Evolutionary conservation across 2,113 vertebrate genomes (phyloP).

Genomic region (Syngnathoides biaculeatus): DNA sequence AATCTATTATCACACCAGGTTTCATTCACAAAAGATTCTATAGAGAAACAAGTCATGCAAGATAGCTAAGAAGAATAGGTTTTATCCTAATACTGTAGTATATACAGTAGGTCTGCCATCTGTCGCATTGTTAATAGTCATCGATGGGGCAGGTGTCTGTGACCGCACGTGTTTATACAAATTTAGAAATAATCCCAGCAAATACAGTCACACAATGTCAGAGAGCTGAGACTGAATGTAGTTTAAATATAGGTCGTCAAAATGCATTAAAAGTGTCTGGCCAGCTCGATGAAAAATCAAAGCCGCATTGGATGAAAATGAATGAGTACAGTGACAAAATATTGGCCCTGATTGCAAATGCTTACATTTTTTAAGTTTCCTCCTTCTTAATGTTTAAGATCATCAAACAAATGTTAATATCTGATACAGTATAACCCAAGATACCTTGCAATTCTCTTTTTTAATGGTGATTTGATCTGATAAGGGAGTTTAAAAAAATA

Average conservation of each 20-base stretch:
- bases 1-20: slow-evolving; percentile 36
- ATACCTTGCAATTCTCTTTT: too few relatives aligned
- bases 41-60: slow-evolving; percentile 33
- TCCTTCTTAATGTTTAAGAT: too few relatives aligned
- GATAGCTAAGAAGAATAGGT: slow-evolving; percentile 23
- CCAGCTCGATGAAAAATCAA: background rate
- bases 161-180: slow-evolving; percentile 39
- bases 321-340: background rate
- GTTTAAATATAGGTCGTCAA: slow-evolving; percentile 19
- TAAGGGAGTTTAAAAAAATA: too few relatives aligned
- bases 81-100: slow-evolving; percentile 48
- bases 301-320: background rate
- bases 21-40: slow-evolving; percentile 36
- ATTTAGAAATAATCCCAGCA: slow-evolving; percentile 27
- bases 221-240: slow-evolving; percentile 9
- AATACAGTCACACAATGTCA: slow-evolving; percentile 30
- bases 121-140: slow-evolving; percentile 46
- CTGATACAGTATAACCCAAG: too few relatives aligned
- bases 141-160: slow-evolving; percentile 52
- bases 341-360: too few relatives aligned
- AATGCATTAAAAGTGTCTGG: slow-evolving; percentile 8
- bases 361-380: too few relatives aligned
- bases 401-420: too few relatives aligned
- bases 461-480: too few relatives aligned
- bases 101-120: slow-evolving; percentile 46